These are phyloP conservation scores for Pseudomyrmex flavicornis DNA, from an alignment of 1,140 invertebrate species.

Conservation along the genomic window DNA sequence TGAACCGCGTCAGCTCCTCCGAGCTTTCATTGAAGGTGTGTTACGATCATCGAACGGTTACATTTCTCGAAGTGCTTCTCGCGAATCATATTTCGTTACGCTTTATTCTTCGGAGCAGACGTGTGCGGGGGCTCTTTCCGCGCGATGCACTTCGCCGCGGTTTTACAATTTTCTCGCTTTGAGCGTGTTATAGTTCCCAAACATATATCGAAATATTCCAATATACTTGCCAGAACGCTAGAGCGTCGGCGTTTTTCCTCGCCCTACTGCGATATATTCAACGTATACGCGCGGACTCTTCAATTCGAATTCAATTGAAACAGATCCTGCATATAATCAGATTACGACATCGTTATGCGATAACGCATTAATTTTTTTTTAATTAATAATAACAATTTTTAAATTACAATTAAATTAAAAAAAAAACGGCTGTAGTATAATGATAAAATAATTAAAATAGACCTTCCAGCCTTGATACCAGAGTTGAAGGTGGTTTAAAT, in stretches of 20 bases:
- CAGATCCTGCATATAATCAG: no score
- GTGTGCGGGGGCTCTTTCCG: background rate
- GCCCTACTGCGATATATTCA: background rate
- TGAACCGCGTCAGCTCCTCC: background rate
- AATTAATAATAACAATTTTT: no score
- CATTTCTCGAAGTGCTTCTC: conserved; percentile 41
- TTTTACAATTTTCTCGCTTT: conserved; percentile 44
- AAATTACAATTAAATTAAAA: no score
- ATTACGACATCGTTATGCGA: no score
- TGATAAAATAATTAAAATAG: no score
- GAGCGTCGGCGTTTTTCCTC: background rate
- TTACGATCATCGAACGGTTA: conserved; percentile 46
- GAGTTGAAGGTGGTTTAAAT: no score
- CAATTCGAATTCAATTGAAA: no score
- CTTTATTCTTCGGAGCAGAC: conserved; percentile 38
- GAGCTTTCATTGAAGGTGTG: conserved; percentile 24
- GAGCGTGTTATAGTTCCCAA: conserved; percentile 40
- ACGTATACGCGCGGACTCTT: background rate
- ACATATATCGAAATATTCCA: conserved; percentile 37
- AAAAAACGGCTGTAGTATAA: no score
- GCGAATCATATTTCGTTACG: conserved; percentile 53
- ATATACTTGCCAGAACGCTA: background rate
- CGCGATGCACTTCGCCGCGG: conserved; percentile 24
- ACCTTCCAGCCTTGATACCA: no score
- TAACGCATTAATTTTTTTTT: no score